Conservation (phyloP, 1,140 invertebrate species). For the Ceratosolen fusciceps region DNA sequence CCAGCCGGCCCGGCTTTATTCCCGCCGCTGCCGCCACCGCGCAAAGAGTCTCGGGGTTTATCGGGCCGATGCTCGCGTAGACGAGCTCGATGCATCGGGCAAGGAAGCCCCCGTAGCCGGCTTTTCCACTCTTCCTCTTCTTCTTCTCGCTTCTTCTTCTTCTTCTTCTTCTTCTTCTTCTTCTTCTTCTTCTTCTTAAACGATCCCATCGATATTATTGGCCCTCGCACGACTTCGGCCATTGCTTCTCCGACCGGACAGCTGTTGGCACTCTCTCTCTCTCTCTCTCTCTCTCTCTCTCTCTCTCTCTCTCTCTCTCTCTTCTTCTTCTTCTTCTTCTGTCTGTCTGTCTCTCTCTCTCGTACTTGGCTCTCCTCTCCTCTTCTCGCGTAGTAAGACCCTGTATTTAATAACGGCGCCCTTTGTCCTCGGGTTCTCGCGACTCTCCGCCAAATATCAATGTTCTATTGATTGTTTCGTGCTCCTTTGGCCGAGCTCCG, state of each 20-base stretch:
- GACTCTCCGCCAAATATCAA: neutral
- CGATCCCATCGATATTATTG: constrained; percentile 27
- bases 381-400: neutral
- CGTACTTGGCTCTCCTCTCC: no score
- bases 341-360: neutral
- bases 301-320: neutral
- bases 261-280: neutral
- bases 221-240: neutral
- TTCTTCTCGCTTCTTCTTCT: no score
- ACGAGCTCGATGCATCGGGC: no score
- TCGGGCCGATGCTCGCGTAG: no score
- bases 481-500: neutral
- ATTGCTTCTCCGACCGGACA: neutral
- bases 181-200: constrained; percentile 31
- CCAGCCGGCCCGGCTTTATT: constrained; percentile 22
- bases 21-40: constrained; percentile 12
- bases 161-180: no score
- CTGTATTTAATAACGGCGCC: neutral
- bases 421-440: neutral
- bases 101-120: no score
- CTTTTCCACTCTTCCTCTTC: constrained; percentile 40
- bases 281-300: neutral
- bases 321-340: no score
- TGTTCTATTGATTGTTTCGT: neutral
- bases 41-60: constrained; percentile 32